A percentile compares a stretch with the other conserved stretches of the same genome.
These are phyloP conservation scores for Therioaphis trifolii DNA, from an alignment of 2,888 invertebrate species.

Conservation along the genomic window DNA sequence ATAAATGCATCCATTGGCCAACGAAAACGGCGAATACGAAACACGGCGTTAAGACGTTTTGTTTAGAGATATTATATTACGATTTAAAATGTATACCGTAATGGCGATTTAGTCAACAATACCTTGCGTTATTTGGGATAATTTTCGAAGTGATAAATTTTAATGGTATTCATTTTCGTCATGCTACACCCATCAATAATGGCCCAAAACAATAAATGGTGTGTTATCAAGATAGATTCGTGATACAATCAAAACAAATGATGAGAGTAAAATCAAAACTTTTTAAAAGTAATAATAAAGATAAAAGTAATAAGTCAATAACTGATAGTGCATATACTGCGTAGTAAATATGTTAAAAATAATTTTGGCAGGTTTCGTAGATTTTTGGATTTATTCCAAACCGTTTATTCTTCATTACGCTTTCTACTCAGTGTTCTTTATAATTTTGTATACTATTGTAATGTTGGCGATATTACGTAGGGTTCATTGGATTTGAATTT, in stretches of 20 bases:
- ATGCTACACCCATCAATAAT: no score
- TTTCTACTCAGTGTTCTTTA: not conserved
- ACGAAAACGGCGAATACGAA: no score
- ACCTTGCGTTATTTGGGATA: no score
- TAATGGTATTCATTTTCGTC: no score
- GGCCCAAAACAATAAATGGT: no score
- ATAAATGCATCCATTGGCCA: not conserved
- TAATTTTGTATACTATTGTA: not conserved
- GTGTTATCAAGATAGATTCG: no score
- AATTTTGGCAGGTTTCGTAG: slow-evolving; percentile 23
- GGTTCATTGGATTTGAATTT: not conserved
- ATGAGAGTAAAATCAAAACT: not conserved
- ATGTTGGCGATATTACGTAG: not conserved
- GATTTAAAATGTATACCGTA: no score
- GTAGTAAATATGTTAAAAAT: slow-evolving; percentile 15
- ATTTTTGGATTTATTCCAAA: slow-evolving; percentile 27
- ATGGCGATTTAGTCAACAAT: no score
- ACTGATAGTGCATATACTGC: slow-evolving; percentile 28
- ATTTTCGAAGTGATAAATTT: no score
- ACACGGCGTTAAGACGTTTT: no score
- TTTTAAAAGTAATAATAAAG: not conserved
- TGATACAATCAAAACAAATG: no score
- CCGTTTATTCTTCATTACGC: slow-evolving; percentile 7
- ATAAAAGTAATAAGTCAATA: not conserved
- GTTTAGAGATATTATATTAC: no score